Percentiles rank a stretch among this genome's conserved stretches.
phyloP scores from a whole-genome alignment of 2,797 vertebrate species.

The Potorous gilbertii region DNA sequence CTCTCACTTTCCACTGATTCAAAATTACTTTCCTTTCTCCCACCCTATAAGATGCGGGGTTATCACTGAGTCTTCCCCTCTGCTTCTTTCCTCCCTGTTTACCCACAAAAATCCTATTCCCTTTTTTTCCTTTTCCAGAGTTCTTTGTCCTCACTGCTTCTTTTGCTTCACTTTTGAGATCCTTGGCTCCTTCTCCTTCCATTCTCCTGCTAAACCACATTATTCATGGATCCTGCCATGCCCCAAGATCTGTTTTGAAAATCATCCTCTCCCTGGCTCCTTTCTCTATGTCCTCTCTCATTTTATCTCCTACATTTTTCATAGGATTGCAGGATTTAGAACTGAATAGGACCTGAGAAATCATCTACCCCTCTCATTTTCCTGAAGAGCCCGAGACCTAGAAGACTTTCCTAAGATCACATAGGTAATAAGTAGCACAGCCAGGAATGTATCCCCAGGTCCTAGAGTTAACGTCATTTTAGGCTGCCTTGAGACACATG shows the following conservation, averaged over 20 bases:
- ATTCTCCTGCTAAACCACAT: not conserved
- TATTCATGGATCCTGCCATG: not conserved
- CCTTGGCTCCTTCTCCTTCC: constrained; percentile 2
- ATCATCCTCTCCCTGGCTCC: not conserved
- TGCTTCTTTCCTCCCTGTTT: not conserved
- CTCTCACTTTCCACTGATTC: not conserved
- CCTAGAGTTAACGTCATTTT: not conserved
- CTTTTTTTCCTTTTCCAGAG: not conserved
- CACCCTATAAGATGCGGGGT: not conserved
- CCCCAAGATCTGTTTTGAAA: constrained; percentile 5
- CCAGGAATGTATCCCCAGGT: not conserved
- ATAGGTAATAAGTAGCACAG: not conserved
- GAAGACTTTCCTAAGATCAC: not conserved
- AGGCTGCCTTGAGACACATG: not conserved
- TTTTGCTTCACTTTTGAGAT: not conserved
- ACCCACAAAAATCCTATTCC: not conserved
- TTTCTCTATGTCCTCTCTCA: not conserved
- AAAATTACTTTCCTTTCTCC: not conserved
- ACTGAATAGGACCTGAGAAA: not conserved
- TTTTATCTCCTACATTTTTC: not conserved
- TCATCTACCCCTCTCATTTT: not conserved
- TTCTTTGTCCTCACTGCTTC: not conserved
- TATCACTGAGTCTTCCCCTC: not conserved
- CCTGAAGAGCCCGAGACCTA: not conserved
- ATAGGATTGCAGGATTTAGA: not conserved